phyloP scores from a whole-genome alignment of 2,888 invertebrate species.

The Augochlorella aurata region DNA sequence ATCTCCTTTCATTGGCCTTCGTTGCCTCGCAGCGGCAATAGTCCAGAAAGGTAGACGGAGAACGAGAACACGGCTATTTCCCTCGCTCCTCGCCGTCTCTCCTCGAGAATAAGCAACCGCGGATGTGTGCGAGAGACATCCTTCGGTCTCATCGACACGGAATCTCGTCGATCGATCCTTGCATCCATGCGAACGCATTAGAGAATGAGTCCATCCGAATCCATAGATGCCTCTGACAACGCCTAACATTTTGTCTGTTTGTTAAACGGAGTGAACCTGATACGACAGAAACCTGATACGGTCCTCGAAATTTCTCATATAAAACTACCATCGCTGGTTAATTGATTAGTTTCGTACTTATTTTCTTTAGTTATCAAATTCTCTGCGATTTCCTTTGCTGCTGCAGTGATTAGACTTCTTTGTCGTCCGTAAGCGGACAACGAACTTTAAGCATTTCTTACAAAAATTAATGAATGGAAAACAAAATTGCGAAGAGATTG shows the following conservation, averaged over 20 bases:
- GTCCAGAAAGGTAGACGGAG: slow-evolving; percentile 29
- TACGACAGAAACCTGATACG: too few relatives aligned
- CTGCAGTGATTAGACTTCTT: too few relatives aligned
- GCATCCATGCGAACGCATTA: not conserved
- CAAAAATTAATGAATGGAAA: too few relatives aligned
- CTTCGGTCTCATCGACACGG: slow-evolving; percentile 36
- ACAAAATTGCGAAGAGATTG: too few relatives aligned
- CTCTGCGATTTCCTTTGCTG: too few relatives aligned
- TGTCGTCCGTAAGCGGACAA: too few relatives aligned
- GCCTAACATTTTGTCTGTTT: not conserved
- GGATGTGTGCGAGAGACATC: slow-evolving; percentile 36
- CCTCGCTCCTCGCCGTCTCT: slow-evolving; percentile 36
- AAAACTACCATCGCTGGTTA: too few relatives aligned
- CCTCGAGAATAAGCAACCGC: slow-evolving; percentile 56
- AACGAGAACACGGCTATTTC: slow-evolving; percentile 33
- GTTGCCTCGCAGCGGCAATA: slow-evolving; percentile 63
- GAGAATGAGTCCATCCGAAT: slow-evolving; percentile 30
- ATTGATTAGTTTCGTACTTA: too few relatives aligned
- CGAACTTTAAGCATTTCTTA: too few relatives aligned
- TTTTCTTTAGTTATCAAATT: too few relatives aligned
- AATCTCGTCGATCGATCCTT: slow-evolving; percentile 50
- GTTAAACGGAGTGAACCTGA: not conserved
- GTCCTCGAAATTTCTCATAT: too few relatives aligned
- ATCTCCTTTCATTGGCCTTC: slow-evolving; percentile 74
- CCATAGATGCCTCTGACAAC: not conserved